Conservation (phyloP, 2,797 vertebrate species). For the Rousettus madagascariensis region DNA sequence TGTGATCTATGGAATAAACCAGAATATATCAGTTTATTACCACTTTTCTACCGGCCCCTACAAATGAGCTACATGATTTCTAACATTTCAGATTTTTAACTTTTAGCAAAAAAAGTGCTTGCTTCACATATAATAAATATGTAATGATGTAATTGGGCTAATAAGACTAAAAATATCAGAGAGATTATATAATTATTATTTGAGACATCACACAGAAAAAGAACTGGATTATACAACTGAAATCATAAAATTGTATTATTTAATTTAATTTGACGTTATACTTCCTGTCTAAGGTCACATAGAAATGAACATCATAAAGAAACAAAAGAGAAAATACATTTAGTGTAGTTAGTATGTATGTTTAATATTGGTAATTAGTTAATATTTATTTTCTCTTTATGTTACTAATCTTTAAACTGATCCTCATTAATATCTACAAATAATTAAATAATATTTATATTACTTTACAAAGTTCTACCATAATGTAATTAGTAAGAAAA, state of each 20-base stretch:
- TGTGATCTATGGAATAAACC: neutral
- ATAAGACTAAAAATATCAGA: neutral
- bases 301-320: neutral
- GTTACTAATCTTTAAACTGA: neutral
- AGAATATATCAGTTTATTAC: neutral
- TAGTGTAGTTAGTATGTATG: neutral
- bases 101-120: neutral
- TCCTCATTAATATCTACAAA: neutral
- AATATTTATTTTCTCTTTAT: neutral
- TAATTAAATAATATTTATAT: neutral
- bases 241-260: neutral
- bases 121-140: neutral
- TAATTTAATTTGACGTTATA: neutral
- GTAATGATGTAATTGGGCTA: neutral
- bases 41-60: neutral
- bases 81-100: neutral
- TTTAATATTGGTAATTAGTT: neutral
- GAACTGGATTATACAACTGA: neutral
- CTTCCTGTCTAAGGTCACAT: neutral
- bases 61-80: neutral
- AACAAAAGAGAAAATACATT: neutral
- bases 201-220: neutral
- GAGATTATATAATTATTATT: neutral
- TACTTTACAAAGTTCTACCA: neutral
- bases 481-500: neutral